Evolutionary conservation across 2,888 invertebrate species (phyloP).

Genomic region (Salticus scenicus): DNA sequence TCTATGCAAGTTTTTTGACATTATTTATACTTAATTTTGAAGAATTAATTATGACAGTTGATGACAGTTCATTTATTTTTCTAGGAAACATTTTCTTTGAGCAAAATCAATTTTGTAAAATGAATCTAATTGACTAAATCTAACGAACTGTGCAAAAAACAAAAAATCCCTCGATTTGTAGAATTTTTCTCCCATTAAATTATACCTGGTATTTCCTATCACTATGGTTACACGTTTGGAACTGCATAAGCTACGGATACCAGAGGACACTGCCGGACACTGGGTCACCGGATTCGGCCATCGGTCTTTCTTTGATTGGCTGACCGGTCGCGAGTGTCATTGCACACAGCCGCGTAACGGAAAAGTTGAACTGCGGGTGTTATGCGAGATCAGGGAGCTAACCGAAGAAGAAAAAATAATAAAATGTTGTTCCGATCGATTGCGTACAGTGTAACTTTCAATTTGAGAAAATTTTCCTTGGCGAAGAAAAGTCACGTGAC

Average conservation of each 20-base stretch:
- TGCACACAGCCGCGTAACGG: neutral
- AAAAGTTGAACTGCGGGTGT: neutral
- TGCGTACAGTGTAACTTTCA: neutral
- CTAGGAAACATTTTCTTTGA: too few relatives aligned
- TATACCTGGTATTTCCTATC: neutral
- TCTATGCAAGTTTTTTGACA: too few relatives aligned
- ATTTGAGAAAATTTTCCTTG: neutral
- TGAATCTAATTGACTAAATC: too few relatives aligned
- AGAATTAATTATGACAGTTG: too few relatives aligned
- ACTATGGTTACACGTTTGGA: neutral
- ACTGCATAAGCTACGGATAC: neutral
- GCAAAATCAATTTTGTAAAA: too few relatives aligned
- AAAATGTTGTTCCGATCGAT: conserved; percentile 5
- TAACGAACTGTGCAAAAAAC: too few relatives aligned
- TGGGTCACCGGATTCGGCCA: conserved; percentile 6
- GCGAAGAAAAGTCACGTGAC: neutral
- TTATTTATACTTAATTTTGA: too few relatives aligned
- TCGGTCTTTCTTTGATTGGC: neutral
- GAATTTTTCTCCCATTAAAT: neutral
- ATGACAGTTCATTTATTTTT: too few relatives aligned
- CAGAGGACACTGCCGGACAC: conserved; percentile 12
- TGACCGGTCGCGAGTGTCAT: neutral
- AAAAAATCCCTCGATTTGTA: neutral
- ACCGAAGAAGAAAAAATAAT: neutral
- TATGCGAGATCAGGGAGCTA: neutral